A percentile compares a stretch with the other conserved stretches of the same genome.
Conservation (phyloP, 2,797 vertebrate species). For the Lateolabrax maculatus region DNA sequence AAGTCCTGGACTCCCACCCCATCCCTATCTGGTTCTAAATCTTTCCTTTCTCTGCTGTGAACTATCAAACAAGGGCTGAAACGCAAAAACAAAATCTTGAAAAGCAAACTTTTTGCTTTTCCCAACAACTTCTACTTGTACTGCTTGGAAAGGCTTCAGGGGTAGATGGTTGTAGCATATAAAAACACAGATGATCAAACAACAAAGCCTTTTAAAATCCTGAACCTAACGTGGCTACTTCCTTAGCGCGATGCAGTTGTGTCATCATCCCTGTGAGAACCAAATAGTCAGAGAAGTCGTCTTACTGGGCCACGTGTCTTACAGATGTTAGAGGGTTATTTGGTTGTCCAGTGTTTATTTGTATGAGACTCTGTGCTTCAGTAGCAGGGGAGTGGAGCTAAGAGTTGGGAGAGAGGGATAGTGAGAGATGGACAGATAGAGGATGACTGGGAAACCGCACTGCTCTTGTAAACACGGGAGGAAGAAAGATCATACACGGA, state of each 20-base stretch:
- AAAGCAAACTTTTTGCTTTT: background rate
- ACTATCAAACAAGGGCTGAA: conserved; percentile 5
- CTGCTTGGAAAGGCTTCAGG: background rate
- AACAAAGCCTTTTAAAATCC: background rate
- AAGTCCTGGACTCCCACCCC: conserved; percentile 8
- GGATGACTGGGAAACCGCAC: conserved; percentile 21
- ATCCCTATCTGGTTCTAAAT: conserved; percentile 4
- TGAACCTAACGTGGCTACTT: background rate
- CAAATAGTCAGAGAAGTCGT: background rate
- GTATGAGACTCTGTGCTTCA: conserved; percentile 24
- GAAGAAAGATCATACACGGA: conserved; percentile 6
- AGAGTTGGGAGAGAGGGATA: conserved; percentile 25
- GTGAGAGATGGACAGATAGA: conserved; percentile 49
- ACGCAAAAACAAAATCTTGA: background rate
- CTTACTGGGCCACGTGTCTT: conserved; percentile 19
- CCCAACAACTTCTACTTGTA: background rate
- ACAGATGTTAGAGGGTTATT: conserved; percentile 49
- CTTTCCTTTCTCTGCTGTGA: conserved; percentile 23
- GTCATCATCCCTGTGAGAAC: conserved; percentile 16
- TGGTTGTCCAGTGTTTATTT: conserved; percentile 58
- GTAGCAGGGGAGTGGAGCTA: conserved; percentile 38
- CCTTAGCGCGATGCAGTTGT: background rate
- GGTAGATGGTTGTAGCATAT: background rate
- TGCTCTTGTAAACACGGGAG: conserved; percentile 55
- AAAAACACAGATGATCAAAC: background rate